These are phyloP conservation scores for Vireo altiloquus DNA, from an alignment of 2,113 vertebrate species.

Conservation along the genomic window DNA sequence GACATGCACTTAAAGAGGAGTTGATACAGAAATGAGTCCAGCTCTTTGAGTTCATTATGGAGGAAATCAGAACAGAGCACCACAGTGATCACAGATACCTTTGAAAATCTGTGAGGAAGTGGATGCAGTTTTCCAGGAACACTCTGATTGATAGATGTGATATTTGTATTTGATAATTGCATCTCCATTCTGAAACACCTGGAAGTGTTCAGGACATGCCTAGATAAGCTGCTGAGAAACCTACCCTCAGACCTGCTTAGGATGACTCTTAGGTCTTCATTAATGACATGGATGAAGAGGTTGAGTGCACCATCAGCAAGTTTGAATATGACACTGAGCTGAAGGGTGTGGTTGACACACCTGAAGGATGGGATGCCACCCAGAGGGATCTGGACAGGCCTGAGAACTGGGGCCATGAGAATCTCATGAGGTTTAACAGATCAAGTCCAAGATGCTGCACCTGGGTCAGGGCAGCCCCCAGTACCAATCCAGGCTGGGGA, in stretches of 20 bases:
- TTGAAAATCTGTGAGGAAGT: not conserved
- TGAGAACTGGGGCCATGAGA: no score
- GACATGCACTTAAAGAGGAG: not conserved
- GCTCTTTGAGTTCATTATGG: not conserved
- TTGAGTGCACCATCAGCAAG: not conserved
- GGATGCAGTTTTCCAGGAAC: not conserved
- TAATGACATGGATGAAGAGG: not conserved
- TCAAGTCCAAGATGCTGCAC: not conserved
- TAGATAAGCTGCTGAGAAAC: not conserved
- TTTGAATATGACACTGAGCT: not conserved
- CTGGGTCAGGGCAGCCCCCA: fast-evolving
- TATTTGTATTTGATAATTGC: not conserved
- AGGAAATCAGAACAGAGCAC: not conserved
- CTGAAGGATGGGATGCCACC: not conserved
- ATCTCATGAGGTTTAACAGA: not conserved
- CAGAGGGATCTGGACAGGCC: not conserved
- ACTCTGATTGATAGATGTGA: not conserved
- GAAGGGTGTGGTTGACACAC: not conserved
- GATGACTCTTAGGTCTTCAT: not conserved
- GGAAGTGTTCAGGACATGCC: not conserved
- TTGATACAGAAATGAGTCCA: not conserved
- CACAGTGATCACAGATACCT: not conserved
- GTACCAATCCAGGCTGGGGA: not conserved
- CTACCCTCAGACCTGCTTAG: not conserved
- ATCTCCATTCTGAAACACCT: not conserved